Conservation (phyloP, 1,140 invertebrate genomes). For the Pararge aegeria region DNA sequence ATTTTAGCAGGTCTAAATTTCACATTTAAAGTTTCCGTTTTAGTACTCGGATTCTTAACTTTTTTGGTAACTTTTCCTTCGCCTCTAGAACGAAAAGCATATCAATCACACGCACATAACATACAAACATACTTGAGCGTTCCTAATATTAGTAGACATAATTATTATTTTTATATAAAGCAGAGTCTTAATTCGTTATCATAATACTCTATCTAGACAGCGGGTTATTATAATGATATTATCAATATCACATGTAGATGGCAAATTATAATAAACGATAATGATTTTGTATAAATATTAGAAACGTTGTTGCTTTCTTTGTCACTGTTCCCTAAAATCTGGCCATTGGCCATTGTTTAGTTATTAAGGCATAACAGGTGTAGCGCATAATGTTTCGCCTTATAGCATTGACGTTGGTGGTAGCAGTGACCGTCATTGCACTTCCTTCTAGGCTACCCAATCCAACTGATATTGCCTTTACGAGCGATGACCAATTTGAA, state of each 20-base stretch:
- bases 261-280: constrained; percentile 12
- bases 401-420: constrained; percentile 3
- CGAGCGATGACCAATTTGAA: constrained; percentile 64
- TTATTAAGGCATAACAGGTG: not conserved
- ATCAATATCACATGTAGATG: constrained; percentile 1
- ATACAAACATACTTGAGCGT: no score
- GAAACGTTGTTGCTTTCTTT: not conserved
- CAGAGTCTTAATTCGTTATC: no score
- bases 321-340: constrained; percentile 8
- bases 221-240: not conserved
- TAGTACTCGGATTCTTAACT: no score
- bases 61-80: no score
- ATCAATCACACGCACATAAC: no score
- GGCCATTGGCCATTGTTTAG: not conserved
- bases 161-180: no score
- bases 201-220: not conserved
- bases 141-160: no score
- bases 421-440: constrained; percentile 21
- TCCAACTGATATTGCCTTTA: constrained; percentile 44
- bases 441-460: constrained; percentile 35
- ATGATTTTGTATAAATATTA: constrained; percentile 24
- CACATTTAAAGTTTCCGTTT: no score
- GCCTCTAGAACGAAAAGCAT: no score
- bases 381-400: constrained; percentile 24
- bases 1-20: no score